Percentiles rank a stretch among this genome's conserved stretches.
Evolutionary conservation across 2,113 vertebrate genomes (phyloP).

Genomic region (Labeo rohita): DNA sequence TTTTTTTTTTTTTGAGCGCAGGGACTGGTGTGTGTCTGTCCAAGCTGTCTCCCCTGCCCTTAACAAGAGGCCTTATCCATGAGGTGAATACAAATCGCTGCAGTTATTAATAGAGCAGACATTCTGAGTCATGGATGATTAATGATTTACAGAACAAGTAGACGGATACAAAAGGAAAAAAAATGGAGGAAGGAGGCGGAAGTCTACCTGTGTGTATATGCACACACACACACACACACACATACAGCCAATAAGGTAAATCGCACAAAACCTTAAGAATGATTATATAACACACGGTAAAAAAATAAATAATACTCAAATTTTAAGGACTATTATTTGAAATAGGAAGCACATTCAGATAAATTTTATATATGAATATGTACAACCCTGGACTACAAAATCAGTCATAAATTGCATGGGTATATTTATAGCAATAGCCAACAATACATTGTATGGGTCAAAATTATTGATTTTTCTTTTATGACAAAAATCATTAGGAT

Average conservation of each 20-base stretch:
- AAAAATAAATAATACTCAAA: not conserved
- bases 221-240: not conserved
- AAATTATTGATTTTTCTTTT: no score
- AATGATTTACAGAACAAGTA: constrained; percentile 24
- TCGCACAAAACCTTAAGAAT: not conserved
- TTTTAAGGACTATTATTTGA: not conserved
- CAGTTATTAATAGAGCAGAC: constrained; percentile 37
- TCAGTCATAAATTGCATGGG: no score
- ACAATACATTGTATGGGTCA: no score
- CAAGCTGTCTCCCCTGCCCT: constrained; percentile 31
- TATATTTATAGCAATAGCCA: no score
- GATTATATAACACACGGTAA: not conserved
- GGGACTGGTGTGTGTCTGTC: constrained; percentile 37
- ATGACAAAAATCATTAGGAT: no score
- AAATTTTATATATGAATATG: no score
- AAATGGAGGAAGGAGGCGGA: not conserved
- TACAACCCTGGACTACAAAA: no score
- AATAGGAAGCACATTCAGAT: not conserved
- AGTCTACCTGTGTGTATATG: constrained; percentile 9
- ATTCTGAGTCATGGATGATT: constrained; percentile 43
- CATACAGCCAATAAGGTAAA: not conserved
- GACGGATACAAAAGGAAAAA: not conserved
- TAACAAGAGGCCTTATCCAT: constrained; percentile 24
- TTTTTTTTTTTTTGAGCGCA: not conserved
- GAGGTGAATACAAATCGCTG: constrained; percentile 28